These are phyloP conservation scores for Lophura nycthemera DNA, from an alignment of 2,113 vertebrate genomes.

Conservation along the genomic window DNA sequence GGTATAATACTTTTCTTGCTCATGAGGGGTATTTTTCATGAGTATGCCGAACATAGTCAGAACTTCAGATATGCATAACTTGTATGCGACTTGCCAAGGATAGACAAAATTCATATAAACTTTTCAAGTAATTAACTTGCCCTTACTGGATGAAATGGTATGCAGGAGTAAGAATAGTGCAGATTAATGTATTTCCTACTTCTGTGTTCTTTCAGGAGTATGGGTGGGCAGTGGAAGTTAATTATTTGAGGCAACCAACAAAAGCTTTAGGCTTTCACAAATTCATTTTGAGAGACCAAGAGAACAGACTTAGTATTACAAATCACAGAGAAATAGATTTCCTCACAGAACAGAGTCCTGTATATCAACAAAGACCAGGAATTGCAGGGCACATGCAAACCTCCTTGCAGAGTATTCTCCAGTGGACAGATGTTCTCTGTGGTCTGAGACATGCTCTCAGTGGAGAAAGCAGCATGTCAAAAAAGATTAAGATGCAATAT, in stretches of 20 bases:
- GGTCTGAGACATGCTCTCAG: background rate
- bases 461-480: slow-evolving; percentile 7
- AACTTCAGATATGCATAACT: background rate
- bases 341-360: background rate
- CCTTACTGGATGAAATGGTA: background rate
- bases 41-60: background rate
- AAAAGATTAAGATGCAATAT: slow-evolving; percentile 7
- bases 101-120: background rate
- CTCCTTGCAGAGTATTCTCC: background rate
- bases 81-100: background rate
- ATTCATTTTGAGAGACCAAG: background rate
- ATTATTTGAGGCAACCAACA: background rate
- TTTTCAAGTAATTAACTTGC: background rate
- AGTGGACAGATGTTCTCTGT: background rate
- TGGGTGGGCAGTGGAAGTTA: background rate
- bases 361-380: slow-evolving; percentile 11
- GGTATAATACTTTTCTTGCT: background rate
- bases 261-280: background rate
- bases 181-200: background rate
- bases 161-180: background rate
- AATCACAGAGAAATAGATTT: background rate
- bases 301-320: background rate
- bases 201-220: background rate
- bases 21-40: background rate
- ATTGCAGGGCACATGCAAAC: background rate